phyloP scores from a whole-genome alignment of 2,888 invertebrate species.

The Thecophora atra region DNA sequence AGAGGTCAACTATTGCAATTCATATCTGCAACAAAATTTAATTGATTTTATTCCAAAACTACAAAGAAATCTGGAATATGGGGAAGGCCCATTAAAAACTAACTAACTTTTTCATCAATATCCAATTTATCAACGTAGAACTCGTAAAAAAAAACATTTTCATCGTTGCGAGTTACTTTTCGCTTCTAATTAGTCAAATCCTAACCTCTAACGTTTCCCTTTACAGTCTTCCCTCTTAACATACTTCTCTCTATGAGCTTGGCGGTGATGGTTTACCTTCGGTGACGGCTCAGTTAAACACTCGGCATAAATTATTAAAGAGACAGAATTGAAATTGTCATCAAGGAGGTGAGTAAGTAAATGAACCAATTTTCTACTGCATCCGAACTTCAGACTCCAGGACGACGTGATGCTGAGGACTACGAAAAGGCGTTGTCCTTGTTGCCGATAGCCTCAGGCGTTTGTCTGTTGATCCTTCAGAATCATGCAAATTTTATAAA shows the following conservation, averaged over 20 bases:
- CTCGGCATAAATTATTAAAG: constrained; percentile 28
- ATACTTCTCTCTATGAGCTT: no score
- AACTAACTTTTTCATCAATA: no score
- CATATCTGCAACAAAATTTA: no score
- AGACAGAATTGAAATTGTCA: constrained; percentile 19
- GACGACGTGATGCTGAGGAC: neutral
- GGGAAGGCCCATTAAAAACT: no score
- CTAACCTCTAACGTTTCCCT: no score
- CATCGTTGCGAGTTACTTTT: no score
- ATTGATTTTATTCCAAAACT: no score
- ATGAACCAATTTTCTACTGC: constrained; percentile 8
- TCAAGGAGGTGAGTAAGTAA: constrained; percentile 13
- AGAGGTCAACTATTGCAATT: no score
- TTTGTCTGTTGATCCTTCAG: neutral
- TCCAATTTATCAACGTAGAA: no score
- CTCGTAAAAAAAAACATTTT: no score
- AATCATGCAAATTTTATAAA: neutral
- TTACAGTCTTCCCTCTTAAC: neutral
- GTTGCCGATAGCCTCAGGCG: neutral
- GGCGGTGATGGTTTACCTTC: constrained; percentile 1
- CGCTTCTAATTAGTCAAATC: no score
- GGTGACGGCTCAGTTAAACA: constrained; percentile 20
- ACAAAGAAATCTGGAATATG: no score
- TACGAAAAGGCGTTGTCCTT: neutral
- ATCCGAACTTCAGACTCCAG: neutral